These are phyloP conservation scores for Proales similis DNA, from an alignment of 1,140 invertebrate genomes.

Conservation along the genomic window DNA sequence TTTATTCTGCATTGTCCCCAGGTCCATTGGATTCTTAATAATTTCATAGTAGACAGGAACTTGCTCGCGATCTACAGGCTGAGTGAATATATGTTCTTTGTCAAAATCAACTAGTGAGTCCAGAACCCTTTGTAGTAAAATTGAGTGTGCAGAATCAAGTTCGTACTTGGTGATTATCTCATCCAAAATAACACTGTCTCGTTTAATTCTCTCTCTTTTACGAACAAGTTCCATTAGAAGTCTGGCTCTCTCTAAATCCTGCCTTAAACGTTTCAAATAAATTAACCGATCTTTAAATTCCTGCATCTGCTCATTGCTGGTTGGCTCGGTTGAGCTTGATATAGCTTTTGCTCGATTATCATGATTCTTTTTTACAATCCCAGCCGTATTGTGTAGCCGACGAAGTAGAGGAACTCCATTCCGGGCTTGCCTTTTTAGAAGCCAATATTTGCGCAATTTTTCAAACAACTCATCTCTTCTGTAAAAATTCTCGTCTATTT, in stretches of 20 bases:
- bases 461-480: slow-evolving; percentile 31
- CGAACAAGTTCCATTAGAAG: slow-evolving; percentile 85
- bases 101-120: slow-evolving; percentile 71
- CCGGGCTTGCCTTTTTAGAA: slow-evolving; percentile 81
- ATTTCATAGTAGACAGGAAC: slow-evolving; percentile 85
- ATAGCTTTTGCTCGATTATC: neutral
- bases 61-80: slow-evolving; percentile 81
- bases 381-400: slow-evolving; percentile 52
- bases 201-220: slow-evolving; percentile 87
- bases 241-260: slow-evolving; percentile 84
- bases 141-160: slow-evolving; percentile 21
- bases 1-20: slow-evolving; percentile 80
- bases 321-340: neutral
- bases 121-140: slow-evolving; percentile 61
- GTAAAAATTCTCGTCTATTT: slow-evolving; percentile 45
- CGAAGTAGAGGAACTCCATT: slow-evolving; percentile 89
- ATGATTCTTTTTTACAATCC: neutral
- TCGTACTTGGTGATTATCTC: slow-evolving; percentile 43
- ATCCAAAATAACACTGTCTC: slow-evolving; percentile 65
- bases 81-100: slow-evolving; percentile 76
- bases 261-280: slow-evolving; percentile 85
- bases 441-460: slow-evolving; percentile 72
- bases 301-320: neutral
- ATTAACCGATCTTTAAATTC: slow-evolving; percentile 72
- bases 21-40: slow-evolving; percentile 88